Conservation (phyloP, 2,113 vertebrate species). For the Coryphaenoides rupestris region DNA sequence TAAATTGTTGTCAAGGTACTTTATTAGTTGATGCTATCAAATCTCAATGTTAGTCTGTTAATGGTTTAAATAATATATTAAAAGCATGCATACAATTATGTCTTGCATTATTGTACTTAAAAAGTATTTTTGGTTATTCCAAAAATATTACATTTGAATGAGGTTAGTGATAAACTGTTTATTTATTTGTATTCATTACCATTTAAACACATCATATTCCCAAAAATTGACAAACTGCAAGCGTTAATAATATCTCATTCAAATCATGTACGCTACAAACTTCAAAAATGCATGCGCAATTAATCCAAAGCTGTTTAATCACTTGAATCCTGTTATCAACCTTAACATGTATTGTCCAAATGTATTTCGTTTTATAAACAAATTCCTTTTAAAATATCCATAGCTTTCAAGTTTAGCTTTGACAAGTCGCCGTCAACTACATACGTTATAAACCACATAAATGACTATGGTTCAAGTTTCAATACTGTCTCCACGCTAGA, state of each 20-base stretch:
- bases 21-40: conserved; percentile 4
- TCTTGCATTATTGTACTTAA: conserved; percentile 27
- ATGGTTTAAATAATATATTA: conserved; percentile 43
- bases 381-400: conserved; percentile 35
- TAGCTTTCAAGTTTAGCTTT: conserved; percentile 34
- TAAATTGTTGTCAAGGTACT: neutral
- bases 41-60: conserved; percentile 39
- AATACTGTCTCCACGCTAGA: too few species aligned
- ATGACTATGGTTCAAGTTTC: too few species aligned
- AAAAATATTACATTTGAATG: conserved; percentile 16
- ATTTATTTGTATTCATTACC: conserved; percentile 31
- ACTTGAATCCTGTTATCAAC: conserved; percentile 40
- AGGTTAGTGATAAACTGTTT: conserved; percentile 32
- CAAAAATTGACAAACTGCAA: conserved; percentile 79
- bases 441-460: too few species aligned
- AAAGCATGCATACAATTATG: conserved; percentile 57
- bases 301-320: conserved; percentile 58
- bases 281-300: conserved; percentile 79
- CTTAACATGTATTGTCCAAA: conserved; percentile 17
- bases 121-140: conserved; percentile 24
- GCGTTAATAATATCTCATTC: conserved; percentile 66
- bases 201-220: conserved; percentile 50
- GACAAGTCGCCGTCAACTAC: conserved; percentile 31
- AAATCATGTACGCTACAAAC: conserved; percentile 63
- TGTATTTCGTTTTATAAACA: conserved; percentile 35